A percentile compares a stretch with the other conserved stretches of the same genome.
These are phyloP conservation scores for Poecile atricapillus DNA, from an alignment of 2,113 vertebrate genomes.

Conservation along the genomic window DNA sequence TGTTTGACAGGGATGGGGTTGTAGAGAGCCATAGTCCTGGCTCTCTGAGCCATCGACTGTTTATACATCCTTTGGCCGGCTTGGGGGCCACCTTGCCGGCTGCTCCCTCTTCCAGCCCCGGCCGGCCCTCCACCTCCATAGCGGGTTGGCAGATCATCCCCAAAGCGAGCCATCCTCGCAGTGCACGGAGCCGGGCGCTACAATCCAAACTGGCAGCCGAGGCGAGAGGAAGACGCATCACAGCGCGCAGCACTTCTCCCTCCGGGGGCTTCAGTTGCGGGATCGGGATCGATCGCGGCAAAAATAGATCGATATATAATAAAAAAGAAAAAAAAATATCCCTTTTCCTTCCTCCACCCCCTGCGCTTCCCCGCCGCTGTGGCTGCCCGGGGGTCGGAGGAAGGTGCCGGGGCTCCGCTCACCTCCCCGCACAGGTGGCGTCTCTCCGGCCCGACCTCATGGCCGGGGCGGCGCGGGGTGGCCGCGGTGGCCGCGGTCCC, in stretches of 20 bases:
- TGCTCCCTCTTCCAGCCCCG: constrained; percentile 77
- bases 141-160: constrained; percentile 87
- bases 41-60: constrained; percentile 94
- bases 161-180: constrained; percentile 90
- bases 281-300: background rate
- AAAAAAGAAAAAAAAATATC: background rate
- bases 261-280: constrained; percentile 37
- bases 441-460: constrained; percentile 13
- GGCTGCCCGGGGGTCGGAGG: background rate
- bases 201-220: constrained; percentile 79
- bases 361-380: background rate
- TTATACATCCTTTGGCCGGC: constrained; percentile 87
- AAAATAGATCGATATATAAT: background rate
- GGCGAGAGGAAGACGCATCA: constrained; percentile 82
- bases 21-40: constrained; percentile 96
- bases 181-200: constrained; percentile 71
- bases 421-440: constrained; percentile 38
- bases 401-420: constrained; percentile 6
- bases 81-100: constrained; percentile 83
- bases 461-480: background rate
- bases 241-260: constrained; percentile 69
- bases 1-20: constrained; percentile 98
- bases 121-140: constrained; percentile 81
- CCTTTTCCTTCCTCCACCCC: background rate
- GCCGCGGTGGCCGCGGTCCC: background rate